Evolutionary conservation across 2,888 invertebrate species (phyloP), one percentile per base, ranked within the genome.

Genomic region (Hyppa rectilinea): DNA sequence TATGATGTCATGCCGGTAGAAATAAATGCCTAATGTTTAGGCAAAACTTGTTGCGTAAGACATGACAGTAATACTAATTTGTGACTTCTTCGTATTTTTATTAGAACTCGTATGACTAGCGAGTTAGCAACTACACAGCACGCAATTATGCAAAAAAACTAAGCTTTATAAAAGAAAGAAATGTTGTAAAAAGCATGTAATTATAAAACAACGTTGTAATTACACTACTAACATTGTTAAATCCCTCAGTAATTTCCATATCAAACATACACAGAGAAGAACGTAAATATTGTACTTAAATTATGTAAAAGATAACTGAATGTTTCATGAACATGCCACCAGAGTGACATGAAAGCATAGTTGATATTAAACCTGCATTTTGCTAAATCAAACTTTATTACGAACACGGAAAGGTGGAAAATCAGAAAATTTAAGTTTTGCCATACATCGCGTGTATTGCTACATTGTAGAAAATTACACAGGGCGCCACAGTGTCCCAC

Each of bases 381-480:
- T 55, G 38, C 71, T 58, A 83, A 85, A 83, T 66, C 63, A 59
- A 79, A 70, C 79, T 81, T 80, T 83, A 84, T 75, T 78, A 45
- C 75, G 17, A 34, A 63, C 69, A 72, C 58, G 53, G 60, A 66
- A 74, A 67, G 73, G 71, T 72, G 67, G 17, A 62, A 75, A 68
- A 60, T 66, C 61, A 52, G 73, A 52, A 69, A 73, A 73, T 67
- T 68, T 71, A 62, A 80, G 20, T 76, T 78, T 45, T 70, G 10
- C 59, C 69, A 78, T 81, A 73, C 53, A 75, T 85, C 77, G 83
- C 86, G 83, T 86, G 85, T 85, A 75, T 81, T 77, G 66, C 82
- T 78, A 72, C 61, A 75, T 70, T 71, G 62, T 72, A 71, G 40
- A 26, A 55, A 62, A 60, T 61, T 74, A 84, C 82, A 75, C 72